Base-by-base conservation (phyloP, 2,113 vertebrate species). In the Phoenicopterus ruber region DNA sequence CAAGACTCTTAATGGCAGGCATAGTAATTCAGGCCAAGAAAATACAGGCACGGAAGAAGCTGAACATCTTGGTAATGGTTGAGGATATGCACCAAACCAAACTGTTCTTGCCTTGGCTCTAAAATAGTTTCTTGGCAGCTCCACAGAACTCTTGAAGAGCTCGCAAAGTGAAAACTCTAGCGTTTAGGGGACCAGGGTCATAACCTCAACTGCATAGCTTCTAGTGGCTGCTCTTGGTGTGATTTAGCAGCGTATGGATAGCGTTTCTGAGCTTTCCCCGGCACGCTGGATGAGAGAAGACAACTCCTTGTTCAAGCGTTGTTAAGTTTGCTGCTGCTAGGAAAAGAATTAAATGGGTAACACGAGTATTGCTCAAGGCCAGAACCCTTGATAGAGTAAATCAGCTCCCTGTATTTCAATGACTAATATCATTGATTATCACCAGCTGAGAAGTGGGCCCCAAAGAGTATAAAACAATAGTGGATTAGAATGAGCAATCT, bases 381-480 rank as follows among this genome's bases (percentile, higher is more conserved):
- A 82, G 84, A 94, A 62, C 40, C 38, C 24, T 54, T 57, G 71
- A 66, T 52, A 87, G 81, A 62, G 84, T 88, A 93, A 91, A 90
- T 72, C 91, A 88, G 17, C 26, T 76, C 70, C 46, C 24, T 87
- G 66, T 93, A 77, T 95, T 79, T 92, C 62, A 38, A 4, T 88
- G 94, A 80, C 73, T 85, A 92, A 82, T 87, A 76, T 31, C 77
- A 91, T 77, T 94, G 94, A 90, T 95, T 94, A 91, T 82, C 65
- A 61, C 52, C 55, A 81, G 32, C 87, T 84, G 87, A 96, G 87
- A 90, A 93, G 85, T 66, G 76, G 83, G 47, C 83, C 82, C 90
- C 63, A 66, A 97, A 87, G 92, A 81, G 67, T 90, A 69, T 81
- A 94, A 80, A 91, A 96, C 91, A 96, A 94, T 82, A 96, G 94